Evolutionary conservation across 2,888 invertebrate genomes (phyloP), one percentile per base, ranked within the genome.

Genomic region (Synanthedon andrenaeformis): DNA sequence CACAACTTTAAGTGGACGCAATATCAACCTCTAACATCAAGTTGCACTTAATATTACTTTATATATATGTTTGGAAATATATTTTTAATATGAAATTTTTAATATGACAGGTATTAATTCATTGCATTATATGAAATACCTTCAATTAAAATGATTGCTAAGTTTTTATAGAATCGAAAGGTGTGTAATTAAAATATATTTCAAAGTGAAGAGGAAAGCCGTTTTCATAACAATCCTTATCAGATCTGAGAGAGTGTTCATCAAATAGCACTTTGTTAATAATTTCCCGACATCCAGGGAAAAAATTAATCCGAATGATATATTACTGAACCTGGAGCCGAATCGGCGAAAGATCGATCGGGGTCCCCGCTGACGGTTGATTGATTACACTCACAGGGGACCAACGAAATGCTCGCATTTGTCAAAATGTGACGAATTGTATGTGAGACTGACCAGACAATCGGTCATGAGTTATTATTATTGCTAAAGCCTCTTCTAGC

Each of bases 341-440:
- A 56, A 59, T 56, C 53, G 58, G 54, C 52, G 19, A 54, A 57
- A 59, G 58, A 59, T 59, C 59, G 59, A 59, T 59, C 54, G 58
- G 56, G 58, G 58, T 57, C 23, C 49, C 49, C 17, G 14, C 19
- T 19, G 17, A 14, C 13, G 17, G 23, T 49, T 49, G 49, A 52
- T 56, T 59, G 59, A 59, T 59, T 58, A 57, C 45, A 13, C 45
- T 14, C 45, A 45, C 45, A 12, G 13, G 45, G 45, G 45, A 13
- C 45, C 14, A 14, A 13, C 12, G 45, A 14, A 45, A 55, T 55
- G 53, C 55, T 51, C 53, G 53, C 56, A 57, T 57, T 57, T 57
- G 56, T 57, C 56, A 57, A 55, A 56, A 53, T 51, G 50, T 53
- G 54, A 57, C 56, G 51, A 50, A 51, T 41, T 53, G 19, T 52